These are phyloP conservation scores for Gymnobelideus leadbeateri DNA, from an alignment of 2,113 vertebrate genomes.

Conservation along the genomic window DNA sequence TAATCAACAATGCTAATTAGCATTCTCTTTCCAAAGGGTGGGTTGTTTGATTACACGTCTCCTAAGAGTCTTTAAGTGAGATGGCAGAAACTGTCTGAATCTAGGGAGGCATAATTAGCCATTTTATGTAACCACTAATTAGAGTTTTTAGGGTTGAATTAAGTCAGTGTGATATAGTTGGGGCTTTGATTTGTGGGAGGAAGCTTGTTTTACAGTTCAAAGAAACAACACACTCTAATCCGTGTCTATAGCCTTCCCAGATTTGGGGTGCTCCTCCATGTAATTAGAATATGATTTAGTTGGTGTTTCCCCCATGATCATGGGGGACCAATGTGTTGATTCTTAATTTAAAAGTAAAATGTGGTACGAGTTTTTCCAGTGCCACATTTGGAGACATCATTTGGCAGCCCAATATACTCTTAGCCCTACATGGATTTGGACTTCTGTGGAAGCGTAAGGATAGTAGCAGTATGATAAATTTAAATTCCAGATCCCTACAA, in stretches of 20 bases:
- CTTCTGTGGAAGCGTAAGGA: not conserved
- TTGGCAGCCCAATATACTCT: conserved; percentile 12
- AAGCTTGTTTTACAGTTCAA: conserved; percentile 54
- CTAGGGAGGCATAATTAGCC: conserved; percentile 43
- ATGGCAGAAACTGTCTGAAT: conserved; percentile 51
- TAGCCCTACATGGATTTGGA: conserved; percentile 8
- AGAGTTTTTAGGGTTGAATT: conserved; percentile 67
- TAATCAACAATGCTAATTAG: conserved; percentile 30
- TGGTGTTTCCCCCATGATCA: not conserved
- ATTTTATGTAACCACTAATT: conserved; percentile 56
- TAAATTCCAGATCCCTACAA: conserved; percentile 3
- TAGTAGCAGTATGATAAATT: conserved; percentile 14
- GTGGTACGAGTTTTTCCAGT: conserved; percentile 48
- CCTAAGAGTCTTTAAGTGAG: not conserved
- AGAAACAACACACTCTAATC: conserved; percentile 39
- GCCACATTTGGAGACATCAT: conserved; percentile 26
- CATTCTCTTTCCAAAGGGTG: not conserved
- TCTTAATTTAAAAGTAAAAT: conserved; percentile 73
- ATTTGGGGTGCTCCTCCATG: not conserved
- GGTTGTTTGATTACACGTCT: conserved; percentile 28
- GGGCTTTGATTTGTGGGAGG: conserved; percentile 65
- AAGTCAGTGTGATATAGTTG: conserved; percentile 71
- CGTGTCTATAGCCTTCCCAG: conserved; percentile 9
- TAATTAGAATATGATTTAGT: conserved; percentile 3
- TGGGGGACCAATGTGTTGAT: not conserved